phyloP scores from a whole-genome alignment of 64 coral and sea anemone genomes.

The Pocillopora damicornis region DNA sequence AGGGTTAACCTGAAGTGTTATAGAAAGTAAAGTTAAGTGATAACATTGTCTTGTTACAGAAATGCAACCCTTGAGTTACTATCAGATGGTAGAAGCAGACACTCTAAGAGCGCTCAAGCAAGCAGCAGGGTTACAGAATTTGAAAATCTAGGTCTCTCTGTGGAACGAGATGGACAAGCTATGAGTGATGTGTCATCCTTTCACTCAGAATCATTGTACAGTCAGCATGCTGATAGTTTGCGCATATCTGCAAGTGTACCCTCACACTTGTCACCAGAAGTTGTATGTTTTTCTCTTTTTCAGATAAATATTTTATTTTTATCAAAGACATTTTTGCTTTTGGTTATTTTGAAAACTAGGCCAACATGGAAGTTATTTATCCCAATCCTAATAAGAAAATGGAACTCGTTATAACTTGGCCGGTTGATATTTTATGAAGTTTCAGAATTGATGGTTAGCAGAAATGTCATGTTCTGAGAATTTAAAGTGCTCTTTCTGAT shows the following conservation, averaged over 20 bases:
- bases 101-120: neutral
- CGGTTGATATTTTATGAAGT: too few species aligned
- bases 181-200: constrained; percentile 20
- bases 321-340: too few species aligned
- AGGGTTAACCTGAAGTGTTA: neutral
- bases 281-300: neutral
- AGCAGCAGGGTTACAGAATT: neutral
- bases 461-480: too few species aligned
- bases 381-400: too few species aligned
- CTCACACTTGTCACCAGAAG: neutral
- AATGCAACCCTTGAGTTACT: constrained; percentile 27
- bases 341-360: too few species aligned
- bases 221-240: neutral
- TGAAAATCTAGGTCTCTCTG: constrained; percentile 24
- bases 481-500: too few species aligned
- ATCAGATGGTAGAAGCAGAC: neutral
- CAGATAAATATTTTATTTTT: neutral
- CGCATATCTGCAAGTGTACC: neutral
- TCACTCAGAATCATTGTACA: constrained; percentile 4
- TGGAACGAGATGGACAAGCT: constrained; percentile 4
- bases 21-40: neutral
- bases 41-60: neutral
- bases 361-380: too few species aligned
- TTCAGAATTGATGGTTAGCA: too few species aligned
- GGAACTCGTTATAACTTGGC: too few species aligned